Percentiles rank a stretch among this genome's conserved stretches.
phyloP scores from a whole-genome alignment of 2,797 vertebrate species.

The Botia kubotai region DNA sequence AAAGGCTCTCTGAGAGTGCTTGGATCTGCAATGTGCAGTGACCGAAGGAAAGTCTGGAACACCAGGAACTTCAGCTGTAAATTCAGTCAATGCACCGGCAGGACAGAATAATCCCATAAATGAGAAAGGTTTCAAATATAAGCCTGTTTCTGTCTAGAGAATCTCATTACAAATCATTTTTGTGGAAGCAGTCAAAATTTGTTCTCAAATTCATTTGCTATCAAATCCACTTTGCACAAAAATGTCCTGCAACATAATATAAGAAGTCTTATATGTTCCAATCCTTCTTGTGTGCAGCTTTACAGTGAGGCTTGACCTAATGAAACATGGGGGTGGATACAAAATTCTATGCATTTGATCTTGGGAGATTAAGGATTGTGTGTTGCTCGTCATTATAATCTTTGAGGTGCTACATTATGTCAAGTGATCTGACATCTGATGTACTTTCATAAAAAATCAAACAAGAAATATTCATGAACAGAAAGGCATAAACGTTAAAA shows the following conservation, averaged over 20 bases:
- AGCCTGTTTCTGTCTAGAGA: conserved; percentile 22
- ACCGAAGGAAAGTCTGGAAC: not conserved
- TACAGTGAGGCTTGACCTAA: not conserved
- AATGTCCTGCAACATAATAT: conserved; percentile 10
- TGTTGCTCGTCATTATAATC: not conserved
- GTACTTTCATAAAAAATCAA: not conserved
- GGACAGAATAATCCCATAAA: conserved; percentile 24
- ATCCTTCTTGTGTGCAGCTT: not conserved
- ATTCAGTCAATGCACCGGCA: conserved; percentile 33
- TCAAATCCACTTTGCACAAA: not conserved
- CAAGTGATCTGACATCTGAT: not conserved
- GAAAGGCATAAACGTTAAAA: not conserved
- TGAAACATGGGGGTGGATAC: not conserved
- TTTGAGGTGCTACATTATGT: too few species aligned
- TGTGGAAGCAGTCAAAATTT: not conserved
- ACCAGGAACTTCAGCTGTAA: conserved; percentile 16
- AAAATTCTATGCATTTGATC: not conserved
- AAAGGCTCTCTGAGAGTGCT: not conserved
- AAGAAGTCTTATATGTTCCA: not conserved
- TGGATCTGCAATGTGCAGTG: not conserved
- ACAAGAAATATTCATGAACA: conserved; percentile 22
- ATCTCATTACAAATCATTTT: conserved; percentile 34
- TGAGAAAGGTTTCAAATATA: conserved; percentile 33
- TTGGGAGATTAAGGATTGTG: not conserved
- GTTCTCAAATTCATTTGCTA: not conserved